Base-by-base conservation (phyloP, 2,888 invertebrate genomes). In the Pseudococcus longispinus region DNA sequence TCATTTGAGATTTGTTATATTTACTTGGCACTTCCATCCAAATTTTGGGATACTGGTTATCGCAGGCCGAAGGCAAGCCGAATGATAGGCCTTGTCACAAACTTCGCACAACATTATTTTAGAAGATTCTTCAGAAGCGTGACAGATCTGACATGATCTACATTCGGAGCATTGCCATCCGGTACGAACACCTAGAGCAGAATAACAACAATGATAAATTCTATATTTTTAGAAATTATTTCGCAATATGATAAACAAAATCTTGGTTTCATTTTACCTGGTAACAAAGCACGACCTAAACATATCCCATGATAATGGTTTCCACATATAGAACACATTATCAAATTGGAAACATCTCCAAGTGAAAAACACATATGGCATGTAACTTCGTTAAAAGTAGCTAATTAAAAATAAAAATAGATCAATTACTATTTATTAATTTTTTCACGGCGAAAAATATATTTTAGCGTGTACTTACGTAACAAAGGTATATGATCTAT, bases 81-180 rank as follows among this genome's bases (percentile, higher is more conserved):
- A 96, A 92, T 99, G 99, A 92, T 98, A 99, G 23, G 96, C 95
- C 92, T 98, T 98, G 92, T 98, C 98, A 92, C 98, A 99, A 90
- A 96, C 96, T 91, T 98, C 98, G 92, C 98, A 98, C 85, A 96
- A 93, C 91, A 98, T 93, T 90, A 95, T 93, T 91, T 95, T 95
- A 85, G 93, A 92, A 9, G 89, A 88, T 89, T 94, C 94, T 89
- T 95, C 96, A 84, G 94, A 93, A 90, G 95, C 94, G 89, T 97
- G 94, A 91, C 98, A 98, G 88, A 97, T 96, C 91, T 98, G 98
- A 91, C 98, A 98, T 89, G 95, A 94, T 90, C 97, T 95, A 91
- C 98, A 99, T 89, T 95, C 94, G 29, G 95, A 93, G 91, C 98
- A 99, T 91, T 96, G 96, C 98, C 98, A 99, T 42, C 98, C 98